These are phyloP conservation scores for Atta colombica DNA, from an alignment of 1,140 invertebrate genomes.

Conservation along the genomic window DNA sequence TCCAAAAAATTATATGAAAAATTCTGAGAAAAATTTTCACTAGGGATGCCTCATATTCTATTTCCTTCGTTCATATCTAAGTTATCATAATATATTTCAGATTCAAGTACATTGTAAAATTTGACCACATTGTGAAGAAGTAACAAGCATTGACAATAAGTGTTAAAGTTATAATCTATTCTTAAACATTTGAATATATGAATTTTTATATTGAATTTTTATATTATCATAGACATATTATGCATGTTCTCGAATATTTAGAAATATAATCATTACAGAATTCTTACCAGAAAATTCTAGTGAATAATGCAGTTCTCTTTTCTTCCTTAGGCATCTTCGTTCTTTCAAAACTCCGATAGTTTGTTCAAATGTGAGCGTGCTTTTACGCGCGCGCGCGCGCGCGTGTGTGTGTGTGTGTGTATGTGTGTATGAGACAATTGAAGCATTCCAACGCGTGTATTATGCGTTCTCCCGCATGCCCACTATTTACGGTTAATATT, in stretches of 20 bases:
- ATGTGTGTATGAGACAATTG: not conserved
- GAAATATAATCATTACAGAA: not conserved
- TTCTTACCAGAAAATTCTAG: not conserved
- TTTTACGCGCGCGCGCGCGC: not conserved
- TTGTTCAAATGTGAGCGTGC: not conserved
- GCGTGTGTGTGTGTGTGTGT: too few relatives aligned
- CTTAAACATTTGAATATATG: not conserved
- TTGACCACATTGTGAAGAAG: not conserved
- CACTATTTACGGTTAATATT: conserved; percentile 20
- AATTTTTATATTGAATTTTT: not conserved
- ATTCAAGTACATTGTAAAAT: too few relatives aligned
- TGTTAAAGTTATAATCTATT: not conserved
- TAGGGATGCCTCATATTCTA: too few relatives aligned
- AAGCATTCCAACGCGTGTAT: conserved; percentile 3
- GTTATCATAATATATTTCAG: too few relatives aligned
- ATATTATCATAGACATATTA: too few relatives aligned
- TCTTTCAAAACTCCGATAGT: not conserved
- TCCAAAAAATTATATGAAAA: too few relatives aligned
- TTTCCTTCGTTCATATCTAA: too few relatives aligned
- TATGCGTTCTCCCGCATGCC: not conserved
- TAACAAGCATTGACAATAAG: not conserved
- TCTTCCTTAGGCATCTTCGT: not conserved
- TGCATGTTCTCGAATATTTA: too few relatives aligned
- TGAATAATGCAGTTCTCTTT: not conserved
- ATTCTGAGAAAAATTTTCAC: too few relatives aligned